Evolutionary conservation across 2,113 vertebrate species (phyloP).

Genomic region (Sarotherodon lohbergeri): DNA sequence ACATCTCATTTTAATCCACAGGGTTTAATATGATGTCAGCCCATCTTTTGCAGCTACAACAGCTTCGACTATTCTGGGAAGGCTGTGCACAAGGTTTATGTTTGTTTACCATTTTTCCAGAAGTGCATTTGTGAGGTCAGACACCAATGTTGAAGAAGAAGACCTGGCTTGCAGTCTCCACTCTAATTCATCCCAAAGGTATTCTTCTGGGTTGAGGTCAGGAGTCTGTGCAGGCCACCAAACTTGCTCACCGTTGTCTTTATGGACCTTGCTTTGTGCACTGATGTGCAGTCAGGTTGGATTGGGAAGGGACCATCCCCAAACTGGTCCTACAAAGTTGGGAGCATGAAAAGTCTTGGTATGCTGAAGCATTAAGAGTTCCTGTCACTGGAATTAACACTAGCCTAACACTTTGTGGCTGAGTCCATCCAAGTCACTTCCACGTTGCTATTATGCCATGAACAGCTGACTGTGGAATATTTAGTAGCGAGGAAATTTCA

Average conservation of each 20-base stretch:
- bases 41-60: background rate
- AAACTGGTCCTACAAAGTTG: background rate
- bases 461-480: too few relatives aligned
- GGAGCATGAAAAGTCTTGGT: background rate
- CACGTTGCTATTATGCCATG: too few relatives aligned
- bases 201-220: background rate
- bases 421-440: too few relatives aligned
- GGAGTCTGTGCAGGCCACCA: background rate
- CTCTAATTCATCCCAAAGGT: background rate
- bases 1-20: background rate
- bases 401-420: background rate
- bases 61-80: background rate
- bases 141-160: background rate
- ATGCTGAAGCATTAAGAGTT: background rate
- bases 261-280: background rate
- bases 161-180: background rate
- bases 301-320: background rate
- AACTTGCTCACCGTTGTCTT: background rate
- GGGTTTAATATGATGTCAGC: background rate
- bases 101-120: background rate
- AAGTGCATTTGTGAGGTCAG: background rate
- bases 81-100: background rate
- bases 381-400: background rate
- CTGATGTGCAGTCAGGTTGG: background rate
- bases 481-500: too few relatives aligned